phyloP scores from a whole-genome alignment of 2,888 invertebrate species.

The Rutpela maculata region DNA sequence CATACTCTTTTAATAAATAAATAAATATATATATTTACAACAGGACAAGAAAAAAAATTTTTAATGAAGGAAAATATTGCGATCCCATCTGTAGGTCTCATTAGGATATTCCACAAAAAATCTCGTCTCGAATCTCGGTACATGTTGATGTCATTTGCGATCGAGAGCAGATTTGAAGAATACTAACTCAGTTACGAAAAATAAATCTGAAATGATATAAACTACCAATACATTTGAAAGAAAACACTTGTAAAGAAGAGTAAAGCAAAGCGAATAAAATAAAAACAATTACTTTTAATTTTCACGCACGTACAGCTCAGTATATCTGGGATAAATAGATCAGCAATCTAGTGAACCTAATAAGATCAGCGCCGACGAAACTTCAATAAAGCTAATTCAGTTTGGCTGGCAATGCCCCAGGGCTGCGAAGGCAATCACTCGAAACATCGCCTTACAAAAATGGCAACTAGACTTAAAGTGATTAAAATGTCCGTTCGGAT shows the following conservation, averaged over 20 bases:
- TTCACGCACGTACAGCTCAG: conserved; percentile 43
- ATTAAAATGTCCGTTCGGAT: conserved; percentile 40
- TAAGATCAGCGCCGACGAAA: conserved; percentile 71
- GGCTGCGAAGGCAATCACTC: conserved; percentile 65
- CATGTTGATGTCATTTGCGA: too few relatives aligned
- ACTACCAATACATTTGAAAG: neutral
- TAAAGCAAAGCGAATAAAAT: conserved; percentile 6
- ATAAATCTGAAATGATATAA: neutral
- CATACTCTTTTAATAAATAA: too few relatives aligned
- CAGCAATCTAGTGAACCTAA: conserved; percentile 71
- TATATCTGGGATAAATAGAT: conserved; percentile 70
- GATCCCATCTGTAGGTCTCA: too few relatives aligned
- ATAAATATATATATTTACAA: too few relatives aligned
- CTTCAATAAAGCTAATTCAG: conserved; percentile 71
- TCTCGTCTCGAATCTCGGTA: too few relatives aligned
- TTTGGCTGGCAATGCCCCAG: conserved; percentile 69
- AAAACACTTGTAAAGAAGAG: neutral
- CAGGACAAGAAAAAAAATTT: too few relatives aligned
- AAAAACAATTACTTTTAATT: conserved; percentile 30
- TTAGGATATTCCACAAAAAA: too few relatives aligned
- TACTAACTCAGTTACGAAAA: neutral
- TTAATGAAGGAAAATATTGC: too few relatives aligned
- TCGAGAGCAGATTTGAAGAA: too few relatives aligned
- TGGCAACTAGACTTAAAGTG: conserved; percentile 49
- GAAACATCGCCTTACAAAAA: conserved; percentile 44